phyloP scores from a whole-genome alignment of 2,797 vertebrate genomes.

The Poecile montanus region DNA sequence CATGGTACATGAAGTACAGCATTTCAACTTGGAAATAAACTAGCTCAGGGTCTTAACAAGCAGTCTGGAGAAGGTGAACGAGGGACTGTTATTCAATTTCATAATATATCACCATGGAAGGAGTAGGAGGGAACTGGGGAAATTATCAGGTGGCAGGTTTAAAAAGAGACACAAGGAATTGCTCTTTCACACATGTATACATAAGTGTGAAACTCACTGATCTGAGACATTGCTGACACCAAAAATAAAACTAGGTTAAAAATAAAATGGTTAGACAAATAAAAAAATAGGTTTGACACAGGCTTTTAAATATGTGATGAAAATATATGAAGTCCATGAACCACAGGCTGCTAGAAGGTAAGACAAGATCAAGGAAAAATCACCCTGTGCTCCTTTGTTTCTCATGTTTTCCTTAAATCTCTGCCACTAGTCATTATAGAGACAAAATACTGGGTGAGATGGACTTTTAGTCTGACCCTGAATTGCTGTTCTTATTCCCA shows the following conservation, averaged over 20 bases:
- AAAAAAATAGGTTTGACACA: neutral
- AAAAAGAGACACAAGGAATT: slow-evolving; percentile 28
- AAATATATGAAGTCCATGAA: neutral
- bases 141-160: slow-evolving; percentile 27
- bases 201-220: slow-evolving; percentile 45
- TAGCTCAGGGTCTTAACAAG: neutral
- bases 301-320: neutral
- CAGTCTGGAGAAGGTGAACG: neutral
- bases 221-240: neutral
- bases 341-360: neutral
- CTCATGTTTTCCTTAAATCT: neutral
- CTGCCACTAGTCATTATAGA: neutral
- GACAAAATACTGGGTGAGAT: neutral
- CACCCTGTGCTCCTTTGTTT: neutral
- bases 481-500: slow-evolving; percentile 22
- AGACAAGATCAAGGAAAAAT: neutral
- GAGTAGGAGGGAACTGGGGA: neutral
- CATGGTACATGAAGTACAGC: neutral
- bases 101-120: neutral
- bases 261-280: slow-evolving; percentile 51
- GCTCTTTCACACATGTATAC: slow-evolving; percentile 43
- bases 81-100: neutral
- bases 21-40: neutral
- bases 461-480: slow-evolving; percentile 13
- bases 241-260: slow-evolving; percentile 50